Evolutionary conservation across 1,140 invertebrate species (phyloP), one percentile per base, ranked within the genome.

Genomic region (Aphelinus atriplicis): DNA sequence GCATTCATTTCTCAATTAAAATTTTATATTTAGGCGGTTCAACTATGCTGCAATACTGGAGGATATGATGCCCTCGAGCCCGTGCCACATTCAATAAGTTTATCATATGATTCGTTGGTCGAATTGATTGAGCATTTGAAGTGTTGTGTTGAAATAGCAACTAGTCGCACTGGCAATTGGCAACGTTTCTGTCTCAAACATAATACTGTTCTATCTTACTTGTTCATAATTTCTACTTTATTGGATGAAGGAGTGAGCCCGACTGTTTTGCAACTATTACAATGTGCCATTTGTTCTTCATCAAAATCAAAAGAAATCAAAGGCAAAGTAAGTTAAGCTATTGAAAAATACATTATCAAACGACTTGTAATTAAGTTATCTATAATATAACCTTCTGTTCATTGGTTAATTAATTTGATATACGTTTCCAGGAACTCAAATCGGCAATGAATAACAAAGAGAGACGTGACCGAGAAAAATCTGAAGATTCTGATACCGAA

Each of bases 111-210:
- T 84, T 93, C 94, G 3, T 90, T 98, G 3, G 96, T 98, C 3
- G 94, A 95, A 75, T 89, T 98, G 26, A 97, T 98, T 79, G 97
- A 99, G 84, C 96, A 98, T 89, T 87, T 99, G 64, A 98, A 98
- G 88, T 93, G 94, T 26, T 98, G 97, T 80, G 92, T 95, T 68
- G 98, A 99, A 84, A 96, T 98, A 75, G 96, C 96, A 43, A 92
- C 93, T 10, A 93, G 92, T 78, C 92, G 97, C n/a, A 96, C 95
- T 0, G 92, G 94, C 71, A 99, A 98, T 88, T 99, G 97, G 97
- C 97, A 98, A 86, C 91, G 93, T 80, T 97, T 96, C 85, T 98
- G 97, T 84, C 85, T 93, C 7, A 89, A 91, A 46, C 92, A 95
- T 77, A 91, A 92, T 79, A 92, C 95, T 0, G 89, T 98, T 45